Evolutionary conservation across 1,140 invertebrate genomes (phyloP).

Genomic region (Drosophila tropicalis): DNA sequence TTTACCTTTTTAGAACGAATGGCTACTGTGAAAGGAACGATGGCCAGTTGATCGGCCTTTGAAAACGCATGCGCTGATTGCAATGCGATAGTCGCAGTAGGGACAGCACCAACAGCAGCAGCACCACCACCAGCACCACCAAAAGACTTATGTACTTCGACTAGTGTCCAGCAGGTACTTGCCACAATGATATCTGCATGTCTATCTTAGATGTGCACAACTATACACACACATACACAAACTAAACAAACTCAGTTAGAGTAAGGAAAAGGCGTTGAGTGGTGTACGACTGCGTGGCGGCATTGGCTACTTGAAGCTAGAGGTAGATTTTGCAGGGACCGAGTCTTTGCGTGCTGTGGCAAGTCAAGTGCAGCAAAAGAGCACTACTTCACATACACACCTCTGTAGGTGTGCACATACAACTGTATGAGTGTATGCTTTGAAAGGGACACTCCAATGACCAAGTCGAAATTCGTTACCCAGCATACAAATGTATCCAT

Average conservation of each 20-base stretch:
- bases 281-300: constrained; percentile 76
- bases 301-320: constrained; percentile 62
- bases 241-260: constrained; percentile 34
- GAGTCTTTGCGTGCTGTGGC: constrained; percentile 74
- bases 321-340: constrained; percentile 17
- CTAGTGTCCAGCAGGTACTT: constrained; percentile 79
- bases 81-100: constrained; percentile 65
- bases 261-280: constrained; percentile 72
- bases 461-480: constrained; percentile 21
- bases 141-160: constrained; percentile 58
- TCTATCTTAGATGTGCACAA: constrained; percentile 77
- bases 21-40: constrained; percentile 77
- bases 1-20: constrained; percentile 6
- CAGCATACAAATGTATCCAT: not conserved
- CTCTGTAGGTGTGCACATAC: constrained; percentile 1
- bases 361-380: constrained; percentile 76
- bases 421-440: not conserved
- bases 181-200: constrained; percentile 82
- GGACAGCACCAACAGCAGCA: constrained; percentile 4
- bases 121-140: not conserved
- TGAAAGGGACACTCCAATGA: constrained; percentile 39
- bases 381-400: constrained; percentile 37
- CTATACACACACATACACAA: constrained; percentile 39
- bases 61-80: constrained; percentile 81
- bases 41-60: constrained; percentile 68